Base-by-base conservation (phyloP, 2,888 invertebrate species). In the Tenthredo distinguenda region DNA sequence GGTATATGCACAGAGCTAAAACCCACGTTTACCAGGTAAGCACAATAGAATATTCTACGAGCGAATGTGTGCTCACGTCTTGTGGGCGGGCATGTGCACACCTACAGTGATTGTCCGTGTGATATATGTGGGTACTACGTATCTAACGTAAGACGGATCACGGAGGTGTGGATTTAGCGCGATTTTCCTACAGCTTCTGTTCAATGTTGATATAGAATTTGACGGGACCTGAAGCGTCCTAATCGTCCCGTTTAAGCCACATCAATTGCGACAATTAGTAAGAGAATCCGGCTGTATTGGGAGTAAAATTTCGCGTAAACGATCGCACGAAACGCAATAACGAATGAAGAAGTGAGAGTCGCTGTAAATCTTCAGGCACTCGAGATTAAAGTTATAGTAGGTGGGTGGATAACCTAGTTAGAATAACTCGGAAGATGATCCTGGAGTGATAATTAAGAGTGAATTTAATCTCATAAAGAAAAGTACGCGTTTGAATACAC, bases 41-140 rank as follows among this genome's bases (percentile, higher is more conserved):
- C 81, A 81, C 62, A 81, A 58, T 81, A 81, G 81, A 81, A 81
- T 81, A 81, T 81, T 81, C 81, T 10, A 81, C 37, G 37, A 58
- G 81, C 62, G 81, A 62, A 31, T 81, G 62, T 81, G 81, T 81
- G 58, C 81, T 81, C 81, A 77, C 77, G 77, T 77, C 50, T 55
- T 31, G 31, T 77, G 50, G 77, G 77, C 55, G 31, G 15, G 55
- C 18, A 34, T 34, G 34, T 43, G 40, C 40, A 62, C 81, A 37
- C 62, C 58, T 81, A 40, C 81, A 43, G 72, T 74, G 72, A 74
- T 74, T 74, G 72, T 43, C 18, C 31, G n/a, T 74, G 72, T 43
- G 72, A 74, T 74, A 34, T 26, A 68, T 31, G 18, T 18, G 18
- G 47, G 15, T 12, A 47, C 15, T 47, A 15, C 15, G 47, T 47